Conservation (phyloP, 1,140 invertebrate genomes). For the Diplogasteroides magnus region DNA sequence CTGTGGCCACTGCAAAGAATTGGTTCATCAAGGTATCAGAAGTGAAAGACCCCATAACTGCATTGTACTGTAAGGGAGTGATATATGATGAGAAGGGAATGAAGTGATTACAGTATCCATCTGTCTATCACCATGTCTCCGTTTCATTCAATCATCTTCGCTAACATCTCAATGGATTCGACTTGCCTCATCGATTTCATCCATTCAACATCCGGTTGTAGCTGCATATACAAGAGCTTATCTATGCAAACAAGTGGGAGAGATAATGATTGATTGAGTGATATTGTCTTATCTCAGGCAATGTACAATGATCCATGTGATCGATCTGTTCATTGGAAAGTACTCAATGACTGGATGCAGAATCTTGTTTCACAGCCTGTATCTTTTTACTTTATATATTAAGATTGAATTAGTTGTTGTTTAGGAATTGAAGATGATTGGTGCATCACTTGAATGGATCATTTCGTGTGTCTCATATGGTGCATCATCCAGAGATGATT, state of each 20-base stretch:
- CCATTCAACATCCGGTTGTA: neutral
- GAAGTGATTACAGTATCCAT: neutral
- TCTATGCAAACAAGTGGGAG: neutral
- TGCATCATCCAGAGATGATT: neutral
- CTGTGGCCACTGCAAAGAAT: neutral
- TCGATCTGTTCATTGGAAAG: neutral
- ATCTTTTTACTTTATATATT: neutral
- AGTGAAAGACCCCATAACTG: neutral
- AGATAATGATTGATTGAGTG: neutral
- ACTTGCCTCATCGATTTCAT: neutral
- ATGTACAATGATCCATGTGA: neutral
- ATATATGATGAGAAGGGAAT: neutral
- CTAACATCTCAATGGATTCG: neutral
- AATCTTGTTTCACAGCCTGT: neutral
- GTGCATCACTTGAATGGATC: neutral
- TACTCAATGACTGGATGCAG: neutral
- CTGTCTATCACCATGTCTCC: neutral
- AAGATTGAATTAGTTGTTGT: neutral
- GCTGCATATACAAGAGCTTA: neutral
- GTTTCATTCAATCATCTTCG: neutral
- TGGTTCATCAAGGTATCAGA: neutral
- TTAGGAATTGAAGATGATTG: neutral
- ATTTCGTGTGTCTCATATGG: neutral
- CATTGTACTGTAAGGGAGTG: neutral
- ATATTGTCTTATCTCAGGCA: neutral